phyloP scores from a whole-genome alignment of 2,888 invertebrate genomes.

The Spilarctia lutea region DNA sequence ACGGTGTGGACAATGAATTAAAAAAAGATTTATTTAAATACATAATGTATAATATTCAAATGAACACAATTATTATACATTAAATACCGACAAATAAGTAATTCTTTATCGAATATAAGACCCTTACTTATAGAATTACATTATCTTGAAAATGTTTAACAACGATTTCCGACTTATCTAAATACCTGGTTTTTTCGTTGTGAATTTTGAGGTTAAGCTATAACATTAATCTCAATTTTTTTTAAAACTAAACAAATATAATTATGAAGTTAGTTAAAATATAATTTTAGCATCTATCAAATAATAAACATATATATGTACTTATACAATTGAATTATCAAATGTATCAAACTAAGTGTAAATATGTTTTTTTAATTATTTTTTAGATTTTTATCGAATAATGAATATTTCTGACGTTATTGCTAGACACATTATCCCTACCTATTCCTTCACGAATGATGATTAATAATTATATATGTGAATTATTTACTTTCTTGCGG shows the following conservation, averaged over 20 bases:
- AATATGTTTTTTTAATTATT: not conserved
- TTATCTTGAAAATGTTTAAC: not conserved
- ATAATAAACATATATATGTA: no score
- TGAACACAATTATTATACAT: no score
- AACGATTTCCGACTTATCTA: not conserved
- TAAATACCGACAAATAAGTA: not conserved
- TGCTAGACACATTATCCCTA: not conserved
- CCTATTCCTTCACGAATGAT: not conserved
- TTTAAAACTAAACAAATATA: no score
- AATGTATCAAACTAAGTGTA: not conserved
- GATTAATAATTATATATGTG: conserved; percentile 16
- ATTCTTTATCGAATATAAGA: not conserved
- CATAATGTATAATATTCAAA: no score
- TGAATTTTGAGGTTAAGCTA: no score
- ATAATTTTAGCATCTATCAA: no score
- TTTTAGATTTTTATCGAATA: not conserved
- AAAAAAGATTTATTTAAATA: no score
- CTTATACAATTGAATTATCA: not conserved
- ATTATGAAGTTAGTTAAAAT: no score
- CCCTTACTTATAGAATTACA: not conserved
- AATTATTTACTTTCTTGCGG: not conserved
- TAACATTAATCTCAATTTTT: no score
- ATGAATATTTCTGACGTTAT: not conserved
- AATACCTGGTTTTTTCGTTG: no score
- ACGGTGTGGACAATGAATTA: no score